phyloP scores from a whole-genome alignment of 92 coral and sea anemone genomes.

The Siderastrea siderea region DNA sequence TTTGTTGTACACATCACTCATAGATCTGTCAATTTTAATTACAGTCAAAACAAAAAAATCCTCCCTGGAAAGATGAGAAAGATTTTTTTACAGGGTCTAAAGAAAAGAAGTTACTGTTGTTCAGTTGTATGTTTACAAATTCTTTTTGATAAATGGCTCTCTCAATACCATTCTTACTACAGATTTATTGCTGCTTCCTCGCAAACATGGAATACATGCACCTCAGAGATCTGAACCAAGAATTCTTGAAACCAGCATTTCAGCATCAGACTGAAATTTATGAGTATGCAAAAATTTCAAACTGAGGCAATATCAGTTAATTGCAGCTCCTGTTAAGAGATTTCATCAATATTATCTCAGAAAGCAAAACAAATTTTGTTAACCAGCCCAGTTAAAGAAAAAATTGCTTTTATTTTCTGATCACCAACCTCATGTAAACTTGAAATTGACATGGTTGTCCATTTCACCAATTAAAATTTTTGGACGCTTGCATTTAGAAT shows the following conservation, averaged over 20 bases:
- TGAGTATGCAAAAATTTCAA: background rate
- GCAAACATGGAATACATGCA: background rate
- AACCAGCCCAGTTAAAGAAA: background rate
- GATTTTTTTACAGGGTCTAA: background rate
- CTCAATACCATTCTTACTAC: background rate
- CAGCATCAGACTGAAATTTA: background rate
- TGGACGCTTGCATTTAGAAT: background rate
- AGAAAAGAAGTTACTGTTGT: background rate
- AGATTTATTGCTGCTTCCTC: background rate
- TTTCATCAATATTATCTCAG: conserved; percentile 12
- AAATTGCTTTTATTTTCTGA: background rate
- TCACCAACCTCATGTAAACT: too few relatives aligned
- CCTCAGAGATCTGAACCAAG: background rate
- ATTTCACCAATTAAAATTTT: background rate
- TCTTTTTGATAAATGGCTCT: too few relatives aligned
- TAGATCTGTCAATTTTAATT: background rate
- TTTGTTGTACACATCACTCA: background rate
- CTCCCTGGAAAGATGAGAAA: too few relatives aligned
- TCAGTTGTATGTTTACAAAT: background rate
- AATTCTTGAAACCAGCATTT: background rate
- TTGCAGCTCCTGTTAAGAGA: background rate
- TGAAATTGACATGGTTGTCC: background rate
- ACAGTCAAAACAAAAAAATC: background rate
- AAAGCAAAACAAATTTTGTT: conserved; percentile 2
- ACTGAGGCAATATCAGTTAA: conserved; percentile 22